These are phyloP conservation scores for Helicoverpa assulta DNA, from an alignment of 2,888 invertebrate genomes.

Conservation along the genomic window DNA sequence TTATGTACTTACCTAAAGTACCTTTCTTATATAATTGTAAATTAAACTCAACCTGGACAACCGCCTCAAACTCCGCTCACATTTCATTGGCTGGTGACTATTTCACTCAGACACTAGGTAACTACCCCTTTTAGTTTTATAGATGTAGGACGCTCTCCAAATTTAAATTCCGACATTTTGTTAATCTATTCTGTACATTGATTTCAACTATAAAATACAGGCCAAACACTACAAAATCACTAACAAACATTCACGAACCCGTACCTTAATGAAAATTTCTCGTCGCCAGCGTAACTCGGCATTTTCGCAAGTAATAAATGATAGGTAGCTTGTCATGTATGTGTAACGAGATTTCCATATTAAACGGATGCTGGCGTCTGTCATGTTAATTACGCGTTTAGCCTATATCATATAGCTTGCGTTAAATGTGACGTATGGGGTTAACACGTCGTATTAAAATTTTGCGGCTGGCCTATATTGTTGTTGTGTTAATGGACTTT, in stretches of 20 bases:
- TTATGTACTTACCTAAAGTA: not conserved
- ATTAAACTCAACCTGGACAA: conserved; percentile 17
- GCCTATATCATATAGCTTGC: conserved; percentile 46
- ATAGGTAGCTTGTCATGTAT: conserved; percentile 70
- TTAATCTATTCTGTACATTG: not conserved
- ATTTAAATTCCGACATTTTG: not conserved
- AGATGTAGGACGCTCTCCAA: not conserved
- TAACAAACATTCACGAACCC: conserved; percentile 19
- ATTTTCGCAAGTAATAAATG: conserved; percentile 70
- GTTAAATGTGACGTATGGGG: conserved; percentile 37
- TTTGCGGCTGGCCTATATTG: conserved; percentile 20
- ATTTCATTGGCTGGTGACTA: not conserved
- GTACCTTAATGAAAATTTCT: conserved; percentile 52
- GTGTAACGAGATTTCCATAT: conserved; percentile 74
- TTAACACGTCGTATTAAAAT: conserved; percentile 54
- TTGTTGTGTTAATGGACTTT: conserved; percentile 9
- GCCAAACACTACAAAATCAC: not conserved
- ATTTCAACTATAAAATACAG: not conserved
- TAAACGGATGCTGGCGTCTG: conserved; percentile 64
- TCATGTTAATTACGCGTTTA: conserved; percentile 67
- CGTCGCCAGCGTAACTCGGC: conserved; percentile 35
- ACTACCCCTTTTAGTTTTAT: not conserved
- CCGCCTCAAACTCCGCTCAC: not conserved
- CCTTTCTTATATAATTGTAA: not conserved
- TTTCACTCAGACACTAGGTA: not conserved